These are phyloP conservation scores for Lasioglossum figueresi DNA, from an alignment of 2,888 invertebrate genomes.

Conservation along the genomic window DNA sequence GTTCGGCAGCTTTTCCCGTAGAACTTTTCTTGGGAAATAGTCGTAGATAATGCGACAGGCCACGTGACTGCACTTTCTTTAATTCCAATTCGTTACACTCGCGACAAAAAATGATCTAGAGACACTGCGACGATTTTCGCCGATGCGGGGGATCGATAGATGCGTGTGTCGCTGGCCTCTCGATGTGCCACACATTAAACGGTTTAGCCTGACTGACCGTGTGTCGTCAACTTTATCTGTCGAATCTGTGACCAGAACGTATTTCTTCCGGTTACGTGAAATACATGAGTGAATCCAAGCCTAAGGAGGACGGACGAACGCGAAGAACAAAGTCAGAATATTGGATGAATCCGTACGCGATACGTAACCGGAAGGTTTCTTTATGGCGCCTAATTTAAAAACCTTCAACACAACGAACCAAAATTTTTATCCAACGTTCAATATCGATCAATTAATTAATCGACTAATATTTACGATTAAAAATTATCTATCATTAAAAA, in stretches of 20 bases:
- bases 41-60: neutral
- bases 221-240: conserved; percentile 10
- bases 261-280: conserved; percentile 27
- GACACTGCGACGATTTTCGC: conserved; percentile 6
- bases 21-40: neutral
- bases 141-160: neutral
- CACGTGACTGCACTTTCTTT: conserved; percentile 45
- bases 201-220: conserved; percentile 2
- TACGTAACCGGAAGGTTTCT: conserved; percentile 34
- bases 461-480: neutral
- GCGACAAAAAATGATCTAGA: conserved; percentile 17
- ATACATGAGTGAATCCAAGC: conserved; percentile 20
- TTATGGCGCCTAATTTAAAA: conserved; percentile 39
- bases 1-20: neutral
- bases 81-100: conserved; percentile 29
- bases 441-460: neutral
- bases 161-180: conserved; percentile 1
- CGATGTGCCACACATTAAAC: conserved; percentile 11
- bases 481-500: neutral
- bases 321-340: conserved; percentile 17
- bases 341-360: conserved; percentile 2
- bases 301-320: conserved; percentile 11
- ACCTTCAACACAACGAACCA: neutral
- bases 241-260: conserved; percentile 22
- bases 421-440: neutral